Evolutionary conservation across 2,888 invertebrate species (phyloP), one percentile per base, ranked within the genome.

Genomic region (Protula sp.): DNA sequence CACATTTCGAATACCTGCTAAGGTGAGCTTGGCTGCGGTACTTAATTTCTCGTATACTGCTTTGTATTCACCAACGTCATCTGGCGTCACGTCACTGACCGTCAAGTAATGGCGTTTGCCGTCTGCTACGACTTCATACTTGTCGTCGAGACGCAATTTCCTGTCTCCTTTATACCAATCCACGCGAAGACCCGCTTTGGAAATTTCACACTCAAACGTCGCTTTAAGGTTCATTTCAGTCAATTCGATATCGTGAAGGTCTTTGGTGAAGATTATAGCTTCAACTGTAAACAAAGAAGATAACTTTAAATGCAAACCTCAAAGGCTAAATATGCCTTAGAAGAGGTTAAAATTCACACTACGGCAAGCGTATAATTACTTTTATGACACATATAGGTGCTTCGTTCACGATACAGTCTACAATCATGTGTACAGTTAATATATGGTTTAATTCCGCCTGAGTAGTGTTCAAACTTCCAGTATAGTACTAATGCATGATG

Each of bases 171-270:
- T 65, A 66, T 52, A 67, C 94, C 94, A 94, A 56, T 86, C 87
- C 0, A 93, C 90, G 64, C 88, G 86, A 9, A 88, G 86, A 66
- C 88, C 86, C 57, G 89, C 87, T 68, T 88, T 87, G 0, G 93
- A 92, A 55, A 95, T 83, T 83, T 93, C 89, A 19, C 94, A 91
- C 3, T 87, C 87, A 68, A 95, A 73, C 4, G 70, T 70, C 24
- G 73, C 72, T 3, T 69, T 72, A 27, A 70, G 64, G 47, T 72
- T 57, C 22, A 75, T 66, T 56, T 72, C 72, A 19, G 68, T 72
- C 1, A 77, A 69, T 28, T 71, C 74, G 24, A 76, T 62, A 62
- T 79, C 74, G 52, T 74, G 67, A 4, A 80, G 69, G 54, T 68
- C 69, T 26, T 73, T 70, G 27, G 74, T 67, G 60, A 78, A 75